Percentiles rank a stretch among this genome's conserved stretches.
Evolutionary conservation across 2,888 invertebrate genomes (phyloP).

Genomic region (Andrena minutula): DNA sequence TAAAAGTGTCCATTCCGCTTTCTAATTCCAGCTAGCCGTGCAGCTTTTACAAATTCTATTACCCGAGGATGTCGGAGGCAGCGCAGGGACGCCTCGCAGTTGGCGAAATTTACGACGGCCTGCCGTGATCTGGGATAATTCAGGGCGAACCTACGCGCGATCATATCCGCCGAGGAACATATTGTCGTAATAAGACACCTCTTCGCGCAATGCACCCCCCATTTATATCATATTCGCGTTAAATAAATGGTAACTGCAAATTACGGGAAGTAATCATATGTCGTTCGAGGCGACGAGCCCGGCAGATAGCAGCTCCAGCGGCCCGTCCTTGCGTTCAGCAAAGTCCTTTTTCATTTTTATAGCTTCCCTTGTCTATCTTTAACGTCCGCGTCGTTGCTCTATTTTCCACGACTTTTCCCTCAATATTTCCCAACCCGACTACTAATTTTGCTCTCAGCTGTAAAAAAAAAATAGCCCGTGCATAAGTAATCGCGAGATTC

Average conservation of each 20-base stretch:
- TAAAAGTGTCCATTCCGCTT: slow-evolving; percentile 18
- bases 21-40: slow-evolving; percentile 16
- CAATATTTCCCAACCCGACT: background rate
- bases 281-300: slow-evolving; percentile 31
- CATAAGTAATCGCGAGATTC: background rate
- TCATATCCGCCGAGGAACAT: slow-evolving; percentile 44
- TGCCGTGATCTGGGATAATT: slow-evolving; percentile 46
- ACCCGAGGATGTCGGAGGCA: background rate
- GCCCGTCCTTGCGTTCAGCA: background rate
- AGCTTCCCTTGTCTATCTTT: slow-evolving; percentile 13
- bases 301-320: slow-evolving; percentile 18
- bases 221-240: slow-evolving; percentile 37
- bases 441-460: slow-evolving; percentile 1
- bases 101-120: slow-evolving; percentile 25
- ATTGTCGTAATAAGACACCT: slow-evolving; percentile 48
- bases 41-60: slow-evolving; percentile 32
- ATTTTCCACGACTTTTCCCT: too few species aligned
- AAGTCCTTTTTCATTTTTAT: background rate
- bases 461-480: background rate
- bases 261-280: slow-evolving; percentile 63
- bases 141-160: slow-evolving; percentile 39
- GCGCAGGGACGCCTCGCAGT: background rate
- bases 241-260: slow-evolving; percentile 50
- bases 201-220: slow-evolving; percentile 34
- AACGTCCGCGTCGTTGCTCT: slow-evolving; percentile 2